Conservation (phyloP, 2,797 vertebrate species). For the Labroides dimidiatus region DNA sequence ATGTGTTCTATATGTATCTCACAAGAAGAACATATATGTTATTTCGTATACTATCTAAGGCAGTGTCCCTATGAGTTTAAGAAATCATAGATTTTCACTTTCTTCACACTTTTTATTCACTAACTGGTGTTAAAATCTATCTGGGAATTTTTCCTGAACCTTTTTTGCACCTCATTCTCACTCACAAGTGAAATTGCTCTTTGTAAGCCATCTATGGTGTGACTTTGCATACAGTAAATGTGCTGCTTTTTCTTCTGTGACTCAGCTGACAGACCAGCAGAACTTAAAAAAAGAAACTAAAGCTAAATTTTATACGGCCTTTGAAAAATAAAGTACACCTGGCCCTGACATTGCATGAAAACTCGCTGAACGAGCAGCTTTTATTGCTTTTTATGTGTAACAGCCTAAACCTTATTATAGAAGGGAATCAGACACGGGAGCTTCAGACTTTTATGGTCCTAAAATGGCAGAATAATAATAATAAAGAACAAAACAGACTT, state of each 20-base stretch:
- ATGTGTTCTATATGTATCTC: background rate
- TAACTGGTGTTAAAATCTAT: slow-evolving; percentile 11
- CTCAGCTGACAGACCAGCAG: background rate
- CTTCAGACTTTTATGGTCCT: background rate
- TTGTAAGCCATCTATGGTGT: background rate
- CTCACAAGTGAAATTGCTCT: background rate
- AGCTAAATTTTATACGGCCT: background rate
- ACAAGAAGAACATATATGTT: background rate
- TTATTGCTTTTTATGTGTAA: slow-evolving; percentile 4
- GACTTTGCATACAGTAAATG: slow-evolving; percentile 5
- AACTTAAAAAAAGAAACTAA: background rate
- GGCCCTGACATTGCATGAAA: slow-evolving; percentile 17
- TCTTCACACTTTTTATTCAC: slow-evolving; percentile 1
- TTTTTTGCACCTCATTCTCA: slow-evolving; percentile 8
- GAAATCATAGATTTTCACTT: background rate
- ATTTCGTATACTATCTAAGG: background rate
- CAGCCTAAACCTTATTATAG: slow-evolving; percentile 5
- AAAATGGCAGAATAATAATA: background rate
- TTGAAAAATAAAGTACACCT: slow-evolving; percentile 14
- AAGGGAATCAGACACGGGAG: slow-evolving; percentile 7
- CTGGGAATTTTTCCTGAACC: background rate
- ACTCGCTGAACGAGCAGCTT: slow-evolving; percentile 34
- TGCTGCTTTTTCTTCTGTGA: slow-evolving; percentile 8
- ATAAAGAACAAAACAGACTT: too few relatives aligned
- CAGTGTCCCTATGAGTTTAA: background rate